phyloP scores from a whole-genome alignment of 2,113 vertebrate species.

The Laticauda laticaudata region DNA sequence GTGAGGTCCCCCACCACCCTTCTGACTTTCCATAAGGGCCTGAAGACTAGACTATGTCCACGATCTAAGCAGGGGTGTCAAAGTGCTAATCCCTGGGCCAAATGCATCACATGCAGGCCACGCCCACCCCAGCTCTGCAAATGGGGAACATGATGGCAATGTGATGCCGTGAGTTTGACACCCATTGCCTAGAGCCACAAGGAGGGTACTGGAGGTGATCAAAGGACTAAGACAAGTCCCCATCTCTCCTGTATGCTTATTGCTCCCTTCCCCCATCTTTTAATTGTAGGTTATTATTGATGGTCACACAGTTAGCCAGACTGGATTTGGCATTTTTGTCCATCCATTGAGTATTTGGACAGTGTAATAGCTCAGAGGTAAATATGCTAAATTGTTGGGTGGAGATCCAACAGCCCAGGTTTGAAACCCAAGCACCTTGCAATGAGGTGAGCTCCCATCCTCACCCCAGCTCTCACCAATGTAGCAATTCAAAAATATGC shows the following conservation, averaged over 20 bases:
- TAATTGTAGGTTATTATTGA: background rate
- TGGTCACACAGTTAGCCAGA: background rate
- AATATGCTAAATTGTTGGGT: background rate
- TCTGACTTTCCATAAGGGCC: background rate
- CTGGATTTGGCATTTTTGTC: background rate
- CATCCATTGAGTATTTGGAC: background rate
- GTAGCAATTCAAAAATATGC: background rate
- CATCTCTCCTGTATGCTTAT: background rate
- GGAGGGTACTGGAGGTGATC: background rate
- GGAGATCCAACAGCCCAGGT: background rate
- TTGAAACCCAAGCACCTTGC: background rate
- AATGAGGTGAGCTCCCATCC: background rate
- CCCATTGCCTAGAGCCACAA: background rate
- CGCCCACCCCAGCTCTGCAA: fast-evolving
- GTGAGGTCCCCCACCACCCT: background rate
- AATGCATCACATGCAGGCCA: background rate
- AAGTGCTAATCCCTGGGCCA: background rate
- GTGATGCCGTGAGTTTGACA: too few species aligned
- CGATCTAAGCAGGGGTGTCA: background rate
- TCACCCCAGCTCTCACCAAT: background rate
- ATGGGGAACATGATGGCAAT: background rate
- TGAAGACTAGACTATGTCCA: background rate
- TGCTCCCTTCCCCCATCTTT: background rate
- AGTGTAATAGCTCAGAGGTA: fast-evolving
- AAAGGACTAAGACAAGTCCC: background rate